Percentiles rank a stretch among this genome's conserved stretches.
Conservation (phyloP, 2,797 vertebrate species). For the Clarias laeviceps region DNA sequence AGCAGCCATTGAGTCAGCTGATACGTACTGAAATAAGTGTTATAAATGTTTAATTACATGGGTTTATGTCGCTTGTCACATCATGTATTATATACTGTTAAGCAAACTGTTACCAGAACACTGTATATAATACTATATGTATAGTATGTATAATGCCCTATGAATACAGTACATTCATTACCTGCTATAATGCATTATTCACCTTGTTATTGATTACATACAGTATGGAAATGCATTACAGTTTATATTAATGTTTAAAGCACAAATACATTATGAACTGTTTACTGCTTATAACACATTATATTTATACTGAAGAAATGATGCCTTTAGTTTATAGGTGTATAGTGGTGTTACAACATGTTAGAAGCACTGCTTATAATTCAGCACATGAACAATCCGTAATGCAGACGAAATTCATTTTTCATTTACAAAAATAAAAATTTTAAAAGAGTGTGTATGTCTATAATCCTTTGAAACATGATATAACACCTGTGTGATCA, state of each 20-base stretch:
- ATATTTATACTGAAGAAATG: background rate
- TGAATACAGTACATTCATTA: background rate
- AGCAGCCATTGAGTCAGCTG: background rate
- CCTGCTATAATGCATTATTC: background rate
- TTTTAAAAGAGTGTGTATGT: no score
- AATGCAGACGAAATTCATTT: background rate
- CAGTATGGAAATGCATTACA: background rate
- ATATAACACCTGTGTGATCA: background rate
- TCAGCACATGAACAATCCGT: background rate
- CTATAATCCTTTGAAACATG: background rate
- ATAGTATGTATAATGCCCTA: background rate
- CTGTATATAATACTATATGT: background rate
- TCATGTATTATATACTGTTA: background rate
- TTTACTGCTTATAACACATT: no score
- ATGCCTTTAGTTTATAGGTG: background rate
- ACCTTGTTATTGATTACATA: background rate
- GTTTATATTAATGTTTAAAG: background rate
- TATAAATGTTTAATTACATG: background rate
- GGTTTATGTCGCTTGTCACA: background rate
- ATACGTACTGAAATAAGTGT: background rate
- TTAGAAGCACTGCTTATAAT: background rate
- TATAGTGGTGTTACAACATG: background rate
- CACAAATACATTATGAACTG: no score
- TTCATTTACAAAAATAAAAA: background rate
- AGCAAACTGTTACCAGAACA: background rate